Percentiles rank a stretch among this genome's conserved stretches.
Evolutionary conservation across 2,888 invertebrate species (phyloP).

Genomic region (Sinohyriopsis cumingii): DNA sequence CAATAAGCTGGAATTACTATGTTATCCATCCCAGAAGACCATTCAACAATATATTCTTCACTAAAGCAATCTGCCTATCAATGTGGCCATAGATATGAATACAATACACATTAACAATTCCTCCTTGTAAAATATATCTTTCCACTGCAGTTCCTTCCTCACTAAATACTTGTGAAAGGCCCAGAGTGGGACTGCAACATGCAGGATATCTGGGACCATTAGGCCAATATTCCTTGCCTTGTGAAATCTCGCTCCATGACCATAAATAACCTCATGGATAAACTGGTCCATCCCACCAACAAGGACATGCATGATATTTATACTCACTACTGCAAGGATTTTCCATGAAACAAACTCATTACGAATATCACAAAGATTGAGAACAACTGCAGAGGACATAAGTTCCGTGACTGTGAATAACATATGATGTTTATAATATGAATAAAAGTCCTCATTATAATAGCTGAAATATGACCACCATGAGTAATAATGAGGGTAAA

Average conservation of each 20-base stretch:
- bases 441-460: slow-evolving; percentile 69
- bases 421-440: slow-evolving; percentile 66
- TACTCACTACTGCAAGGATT: slow-evolving; percentile 60
- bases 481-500: slow-evolving; percentile 70
- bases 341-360: slow-evolving; percentile 64
- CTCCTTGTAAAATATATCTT: slow-evolving; percentile 68
- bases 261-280: slow-evolving; percentile 60
- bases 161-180: slow-evolving; percentile 65
- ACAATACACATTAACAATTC: slow-evolving; percentile 67
- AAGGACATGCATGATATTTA: slow-evolving; percentile 67
- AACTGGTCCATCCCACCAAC: slow-evolving; percentile 68
- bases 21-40: no score
- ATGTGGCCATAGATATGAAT: slow-evolving; percentile 56
- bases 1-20: no score
- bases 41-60: not conserved
- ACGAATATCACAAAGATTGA: slow-evolving; percentile 60
- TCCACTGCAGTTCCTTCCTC: slow-evolving; percentile 57
- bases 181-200: slow-evolving; percentile 75
- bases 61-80: slow-evolving; percentile 55
- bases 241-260: slow-evolving; percentile 60
- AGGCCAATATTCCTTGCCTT: slow-evolving; percentile 65
- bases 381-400: slow-evolving; percentile 60
- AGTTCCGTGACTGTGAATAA: slow-evolving; percentile 69
- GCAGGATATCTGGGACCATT: slow-evolving; percentile 67
- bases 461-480: slow-evolving; percentile 71